Evolutionary conservation across 2,797 vertebrate species (phyloP).

Genomic region (Sternarchorhynchus goeldii): DNA sequence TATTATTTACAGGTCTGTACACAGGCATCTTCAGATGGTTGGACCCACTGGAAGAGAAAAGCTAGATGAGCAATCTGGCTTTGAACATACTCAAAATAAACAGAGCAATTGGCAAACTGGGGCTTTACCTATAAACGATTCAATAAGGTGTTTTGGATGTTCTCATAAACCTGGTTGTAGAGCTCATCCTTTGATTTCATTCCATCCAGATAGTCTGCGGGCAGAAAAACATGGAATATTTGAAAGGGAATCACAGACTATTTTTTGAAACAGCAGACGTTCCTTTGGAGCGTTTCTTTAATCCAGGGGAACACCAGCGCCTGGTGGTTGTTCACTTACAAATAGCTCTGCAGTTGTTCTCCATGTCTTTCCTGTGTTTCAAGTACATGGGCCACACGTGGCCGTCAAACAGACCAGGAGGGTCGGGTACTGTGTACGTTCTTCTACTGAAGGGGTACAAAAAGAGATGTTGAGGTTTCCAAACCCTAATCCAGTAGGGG

Average conservation of each 20-base stretch:
- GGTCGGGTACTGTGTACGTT: constrained; percentile 86
- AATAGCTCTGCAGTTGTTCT: constrained; percentile 74
- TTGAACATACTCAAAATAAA: neutral
- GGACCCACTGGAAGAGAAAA: constrained; percentile 67
- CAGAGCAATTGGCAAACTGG: neutral
- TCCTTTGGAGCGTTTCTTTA: too few relatives aligned
- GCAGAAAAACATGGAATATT: neutral
- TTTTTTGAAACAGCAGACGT: too few relatives aligned
- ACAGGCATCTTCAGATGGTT: constrained; percentile 56
- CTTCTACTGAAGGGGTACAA: constrained; percentile 77
- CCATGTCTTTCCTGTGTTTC: constrained; percentile 89
- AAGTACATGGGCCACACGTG: constrained; percentile 98
- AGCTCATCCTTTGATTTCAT: constrained; percentile 80
- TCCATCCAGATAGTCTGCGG: constrained; percentile 85
- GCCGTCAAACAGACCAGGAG: constrained; percentile 88
- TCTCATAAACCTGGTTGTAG: constrained; percentile 79
- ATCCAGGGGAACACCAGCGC: neutral
- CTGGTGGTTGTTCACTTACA: constrained; percentile 67
- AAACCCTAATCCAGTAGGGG: neutral
- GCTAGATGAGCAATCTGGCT: neutral
- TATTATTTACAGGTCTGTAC: constrained; percentile 87
- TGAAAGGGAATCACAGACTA: neutral
- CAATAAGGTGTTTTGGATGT: constrained; percentile 84
- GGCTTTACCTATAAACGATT: constrained; percentile 78
- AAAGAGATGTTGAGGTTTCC: neutral